Evolutionary conservation across 1,140 invertebrate species (phyloP).

Genomic region (Galendromus occidentalis): DNA sequence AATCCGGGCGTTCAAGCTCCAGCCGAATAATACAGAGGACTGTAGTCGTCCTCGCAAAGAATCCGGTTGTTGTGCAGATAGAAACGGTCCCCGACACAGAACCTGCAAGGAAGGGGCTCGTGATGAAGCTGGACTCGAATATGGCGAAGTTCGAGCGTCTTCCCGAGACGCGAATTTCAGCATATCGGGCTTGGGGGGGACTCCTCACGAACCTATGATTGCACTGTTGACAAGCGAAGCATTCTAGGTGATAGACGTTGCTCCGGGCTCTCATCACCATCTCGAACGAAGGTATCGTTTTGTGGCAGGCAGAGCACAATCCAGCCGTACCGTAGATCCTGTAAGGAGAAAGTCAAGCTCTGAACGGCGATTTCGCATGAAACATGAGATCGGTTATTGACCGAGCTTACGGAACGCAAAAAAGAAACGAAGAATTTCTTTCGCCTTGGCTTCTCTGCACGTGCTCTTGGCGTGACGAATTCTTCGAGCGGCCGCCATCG

Average conservation of each 20-base stretch:
- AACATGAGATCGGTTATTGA: too few species aligned
- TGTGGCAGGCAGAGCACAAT: constrained; percentile 64
- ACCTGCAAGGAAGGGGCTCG: constrained; percentile 52
- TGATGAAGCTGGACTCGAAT: too few species aligned
- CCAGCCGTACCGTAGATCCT: constrained; percentile 20
- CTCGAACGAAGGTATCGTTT: constrained; percentile 84
- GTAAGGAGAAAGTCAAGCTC: neutral
- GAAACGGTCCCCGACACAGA: constrained; percentile 80
- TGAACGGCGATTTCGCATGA: too few species aligned
- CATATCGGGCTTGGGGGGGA: neutral
- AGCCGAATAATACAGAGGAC: too few species aligned
- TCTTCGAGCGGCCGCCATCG: too few species aligned
- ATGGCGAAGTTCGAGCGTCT: too few species aligned
- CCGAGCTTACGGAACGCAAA: too few species aligned
- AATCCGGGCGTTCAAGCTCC: too few species aligned
- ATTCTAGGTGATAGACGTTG: constrained; percentile 87
- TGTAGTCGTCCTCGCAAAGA: constrained; percentile 75
- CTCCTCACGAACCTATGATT: constrained; percentile 6
- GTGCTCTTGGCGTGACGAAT: too few species aligned
- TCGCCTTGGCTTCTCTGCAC: too few species aligned
- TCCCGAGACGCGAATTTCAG: too few species aligned
- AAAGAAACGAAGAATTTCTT: too few species aligned
- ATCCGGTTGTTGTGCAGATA: constrained; percentile 83
- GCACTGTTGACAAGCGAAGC: constrained; percentile 42
- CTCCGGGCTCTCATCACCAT: constrained; percentile 87